Base-by-base conservation (phyloP, 2,888 invertebrate genomes). In the Diaprepes abbreviatus region DNA sequence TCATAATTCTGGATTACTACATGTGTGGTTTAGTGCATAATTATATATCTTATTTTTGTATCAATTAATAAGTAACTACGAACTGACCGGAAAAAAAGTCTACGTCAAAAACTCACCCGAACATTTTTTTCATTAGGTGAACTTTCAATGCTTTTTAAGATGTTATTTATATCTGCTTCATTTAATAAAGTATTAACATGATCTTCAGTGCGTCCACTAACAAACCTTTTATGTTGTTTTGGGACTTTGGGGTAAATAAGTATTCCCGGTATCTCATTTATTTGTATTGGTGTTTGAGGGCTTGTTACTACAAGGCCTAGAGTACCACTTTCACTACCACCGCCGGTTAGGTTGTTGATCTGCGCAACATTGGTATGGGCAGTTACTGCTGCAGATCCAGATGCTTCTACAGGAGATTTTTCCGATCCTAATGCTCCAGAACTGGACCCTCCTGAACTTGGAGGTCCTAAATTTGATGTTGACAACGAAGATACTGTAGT, bases 211-310 rank as follows among this genome's bases (percentile, higher is more conserved):
- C 10, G 35, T 3, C 16, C 45, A 19, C 35, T 31, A 24, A 35
- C 62, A 40, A 33, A 38, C 52, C 50, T 45, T 48, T 62, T 70
- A 28, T 35, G 33, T n/a, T 60, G 52, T 33, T 62, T 66, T 4
- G 19, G 19, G 17, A 10, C 54, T 58, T 72, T 63, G 1, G 74
- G 73, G 66, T 74, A 76, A 38, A 76, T 74, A n/a, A 76, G 62
- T 45, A 76, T 59, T 12, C 75, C 76, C 6, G 76, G 75, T n/a
- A 74, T 60, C 35, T 74, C 66, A 54, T 73, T 66, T 17, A 57
- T 38, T 33, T 57, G 19, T 4, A 12, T 4, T 10, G 17, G 10
- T 2, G 14, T 7, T 28, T 50, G 16, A 3, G 48, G 48, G 3
- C 14, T 54, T n/a, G 60, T 17, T 0, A 66, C 60, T 19, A 66